Evolutionary conservation across 2,888 invertebrate genomes (phyloP).

Genomic region (Vanessa cardui): DNA sequence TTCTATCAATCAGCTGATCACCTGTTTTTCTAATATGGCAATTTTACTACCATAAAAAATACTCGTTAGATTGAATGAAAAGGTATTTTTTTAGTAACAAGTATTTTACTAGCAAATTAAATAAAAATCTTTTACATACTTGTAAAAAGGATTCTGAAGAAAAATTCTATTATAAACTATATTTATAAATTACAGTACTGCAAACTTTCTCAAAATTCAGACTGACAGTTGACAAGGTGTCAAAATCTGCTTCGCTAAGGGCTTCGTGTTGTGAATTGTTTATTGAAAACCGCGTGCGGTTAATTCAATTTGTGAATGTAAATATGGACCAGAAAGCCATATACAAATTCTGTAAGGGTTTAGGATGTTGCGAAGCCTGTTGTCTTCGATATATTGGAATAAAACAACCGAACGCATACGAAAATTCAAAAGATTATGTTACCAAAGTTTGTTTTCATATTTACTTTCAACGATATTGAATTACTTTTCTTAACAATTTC

Average conservation of each 20-base stretch:
- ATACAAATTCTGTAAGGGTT: conserved; percentile 72
- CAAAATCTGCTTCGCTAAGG: not conserved
- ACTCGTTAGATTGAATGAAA: no score
- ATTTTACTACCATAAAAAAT: not conserved
- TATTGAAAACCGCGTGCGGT: not conserved
- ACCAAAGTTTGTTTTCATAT: conserved; percentile 68
- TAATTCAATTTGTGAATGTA: conserved; percentile 1
- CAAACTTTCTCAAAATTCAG: no score
- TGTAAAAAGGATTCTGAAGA: no score
- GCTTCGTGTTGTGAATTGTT: not conserved
- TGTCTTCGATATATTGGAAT: conserved; percentile 86
- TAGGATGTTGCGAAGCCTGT: conserved; percentile 87
- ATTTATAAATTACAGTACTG: no score
- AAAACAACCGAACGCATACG: conserved; percentile 80
- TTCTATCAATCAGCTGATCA: conserved; percentile 26
- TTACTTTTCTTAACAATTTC: not conserved
- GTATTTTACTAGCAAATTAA: no score
- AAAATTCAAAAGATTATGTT: conserved; percentile 72
- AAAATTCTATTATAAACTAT: no score
- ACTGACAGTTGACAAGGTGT: not conserved
- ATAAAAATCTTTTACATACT: no score
- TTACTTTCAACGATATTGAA: not conserved
- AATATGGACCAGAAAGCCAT: conserved; percentile 77
- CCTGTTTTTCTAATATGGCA: conserved; percentile 24
- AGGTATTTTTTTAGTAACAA: no score